These are phyloP conservation scores for Takifugu ocellatus DNA, from an alignment of 2,797 vertebrate species.

Conservation along the genomic window DNA sequence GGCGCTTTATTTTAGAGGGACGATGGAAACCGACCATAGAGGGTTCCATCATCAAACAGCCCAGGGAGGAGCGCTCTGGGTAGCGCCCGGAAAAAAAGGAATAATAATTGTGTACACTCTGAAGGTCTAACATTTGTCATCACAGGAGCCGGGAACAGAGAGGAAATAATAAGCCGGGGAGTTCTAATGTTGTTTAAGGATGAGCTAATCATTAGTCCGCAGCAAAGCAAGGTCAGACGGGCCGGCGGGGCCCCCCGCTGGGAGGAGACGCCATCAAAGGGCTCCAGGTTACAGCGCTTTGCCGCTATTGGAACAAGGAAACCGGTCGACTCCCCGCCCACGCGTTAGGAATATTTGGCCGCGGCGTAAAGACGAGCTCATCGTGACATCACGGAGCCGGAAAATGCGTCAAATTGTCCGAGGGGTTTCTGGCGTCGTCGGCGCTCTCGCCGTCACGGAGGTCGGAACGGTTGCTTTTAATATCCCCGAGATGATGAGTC, in stretches of 20 bases:
- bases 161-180: conserved; percentile 68
- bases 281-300: conserved; percentile 60
- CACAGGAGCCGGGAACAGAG: conserved; percentile 67
- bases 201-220: conserved; percentile 67
- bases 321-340: not conserved
- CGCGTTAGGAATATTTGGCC: not conserved
- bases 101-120: conserved; percentile 72
- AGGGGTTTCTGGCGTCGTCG: conserved; percentile 45
- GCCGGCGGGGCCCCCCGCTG: conserved; percentile 53
- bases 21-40: conserved; percentile 63
- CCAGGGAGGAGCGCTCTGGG: conserved; percentile 55
- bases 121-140: conserved; percentile 71
- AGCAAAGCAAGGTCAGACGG: conserved; percentile 45
- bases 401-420: no score
- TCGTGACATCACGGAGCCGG: no score
- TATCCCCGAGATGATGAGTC: conserved; percentile 55
- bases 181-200: conserved; percentile 69
- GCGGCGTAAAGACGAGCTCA: no score
- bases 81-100: conserved; percentile 49
- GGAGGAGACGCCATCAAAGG: conserved; percentile 62
- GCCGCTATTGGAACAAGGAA: conserved; percentile 34
- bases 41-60: conserved; percentile 72
- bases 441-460: conserved; percentile 41
- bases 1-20: conserved; percentile 64
- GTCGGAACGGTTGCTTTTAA: conserved; percentile 72